Evolutionary conservation across 2,113 vertebrate genomes (phyloP).

Genomic region (Tiliqua scincoides): DNA sequence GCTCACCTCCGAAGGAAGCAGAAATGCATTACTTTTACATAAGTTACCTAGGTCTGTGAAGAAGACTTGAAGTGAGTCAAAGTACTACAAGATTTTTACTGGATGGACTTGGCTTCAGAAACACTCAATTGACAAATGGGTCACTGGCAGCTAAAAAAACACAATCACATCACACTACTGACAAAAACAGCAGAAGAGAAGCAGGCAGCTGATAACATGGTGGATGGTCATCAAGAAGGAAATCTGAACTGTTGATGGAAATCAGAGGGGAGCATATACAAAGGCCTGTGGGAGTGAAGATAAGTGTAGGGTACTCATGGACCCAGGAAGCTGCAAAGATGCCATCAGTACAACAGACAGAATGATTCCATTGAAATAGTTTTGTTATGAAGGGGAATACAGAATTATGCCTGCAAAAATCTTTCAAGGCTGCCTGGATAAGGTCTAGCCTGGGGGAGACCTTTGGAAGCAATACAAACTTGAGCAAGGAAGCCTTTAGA

Average conservation of each 20-base stretch:
- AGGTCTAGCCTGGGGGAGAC: not conserved
- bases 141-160: conserved; percentile 13
- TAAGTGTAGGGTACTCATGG: not conserved
- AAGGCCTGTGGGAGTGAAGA: not conserved
- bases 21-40: conserved; percentile 18
- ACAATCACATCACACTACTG: not conserved
- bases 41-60: conserved; percentile 17
- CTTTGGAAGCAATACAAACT: not conserved
- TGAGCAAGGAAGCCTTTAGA: not conserved
- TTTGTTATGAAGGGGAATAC: not conserved
- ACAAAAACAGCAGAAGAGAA: not conserved
- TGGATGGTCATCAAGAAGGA: not conserved
- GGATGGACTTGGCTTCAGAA: not conserved
- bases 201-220: not conserved
- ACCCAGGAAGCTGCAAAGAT: not conserved
- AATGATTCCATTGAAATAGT: not conserved
- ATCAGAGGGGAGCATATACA: not conserved
- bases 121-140: not conserved
- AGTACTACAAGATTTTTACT: conserved; percentile 30
- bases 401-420: not conserved
- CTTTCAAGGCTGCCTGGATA: not conserved
- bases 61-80: conserved; percentile 37
- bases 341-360: not conserved
- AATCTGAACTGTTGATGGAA: conserved; percentile 7
- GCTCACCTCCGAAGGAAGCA: conserved; percentile 36